Base-by-base conservation (phyloP, 2,888 invertebrate genomes). In the Euplexia lucipara region DNA sequence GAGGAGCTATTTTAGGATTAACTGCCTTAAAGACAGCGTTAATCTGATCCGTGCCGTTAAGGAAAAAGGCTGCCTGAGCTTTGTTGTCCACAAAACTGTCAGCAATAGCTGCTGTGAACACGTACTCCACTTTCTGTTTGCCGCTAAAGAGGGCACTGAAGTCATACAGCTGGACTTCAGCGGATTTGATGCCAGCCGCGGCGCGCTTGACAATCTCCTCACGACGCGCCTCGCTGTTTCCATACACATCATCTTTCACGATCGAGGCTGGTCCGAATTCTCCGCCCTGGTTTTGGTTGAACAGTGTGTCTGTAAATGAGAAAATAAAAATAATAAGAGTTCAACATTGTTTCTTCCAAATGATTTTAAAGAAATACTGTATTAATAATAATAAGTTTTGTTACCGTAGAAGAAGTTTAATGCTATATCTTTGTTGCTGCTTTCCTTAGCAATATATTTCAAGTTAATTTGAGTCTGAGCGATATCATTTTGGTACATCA, bases 11-110 rank as follows among this genome's bases (percentile, higher is more conserved):
- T 73, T 92, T 93, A 7, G 96, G 96, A 52, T 93, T 93, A 9
- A 88, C 85, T 35, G 92, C 86, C 64, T 91, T 90, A 16, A 92
- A 92, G 32, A 95, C 91, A 4, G 91, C 89, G 70, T 96, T 96
- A 3, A 96, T 75, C 83, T 96, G 95, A 66, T 86, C 89, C 32
- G 88, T 90, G 53, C 90, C 91, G 2, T 83, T 65, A 68, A 91
- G 93, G 84, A 95, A 96, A 42, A 96, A 65, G 4, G 96, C 88
- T 39, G 91, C 87, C 49, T 96, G 96, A 9, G 95, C 88, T 81
- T 96, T 96, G 6, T 94, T 88, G 79, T 96, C 96, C 1, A 96
- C 95, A 7, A 92, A 90, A 82, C 96, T 97, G 16, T 88, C 83
- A 42, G 95, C 96, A 20, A 92, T 78, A 22, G 96, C 96, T 8